Conservation (phyloP, 1,140 invertebrate species). For the Octopus sinensis region DNA sequence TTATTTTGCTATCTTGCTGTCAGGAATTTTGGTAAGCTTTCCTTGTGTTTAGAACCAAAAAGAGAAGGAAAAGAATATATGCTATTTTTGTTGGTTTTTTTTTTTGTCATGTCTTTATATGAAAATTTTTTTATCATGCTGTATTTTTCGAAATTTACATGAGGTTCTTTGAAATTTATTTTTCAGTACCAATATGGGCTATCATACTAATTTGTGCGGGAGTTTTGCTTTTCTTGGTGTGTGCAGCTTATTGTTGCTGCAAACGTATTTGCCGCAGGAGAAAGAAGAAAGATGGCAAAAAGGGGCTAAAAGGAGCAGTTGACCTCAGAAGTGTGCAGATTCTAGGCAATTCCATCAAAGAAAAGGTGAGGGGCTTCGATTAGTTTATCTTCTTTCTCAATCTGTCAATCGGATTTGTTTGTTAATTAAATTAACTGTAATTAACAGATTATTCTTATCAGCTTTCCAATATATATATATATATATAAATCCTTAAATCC, state of each 20-base stretch:
- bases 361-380: constrained; percentile 71
- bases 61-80: too few species aligned
- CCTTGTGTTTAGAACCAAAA: too few species aligned
- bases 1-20: too few species aligned
- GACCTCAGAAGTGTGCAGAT: constrained; percentile 94
- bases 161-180: constrained; percentile 10
- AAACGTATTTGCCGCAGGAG: constrained; percentile 93
- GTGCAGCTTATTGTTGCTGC: constrained; percentile 90
- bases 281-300: constrained; percentile 76
- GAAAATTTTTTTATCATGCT: background rate
- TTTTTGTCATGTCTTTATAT: too few species aligned
- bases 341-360: constrained; percentile 89
- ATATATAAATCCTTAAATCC: too few species aligned
- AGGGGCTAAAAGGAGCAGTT: constrained; percentile 88
- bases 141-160: constrained; percentile 6
- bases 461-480: too few species aligned
- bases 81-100: too few species aligned
- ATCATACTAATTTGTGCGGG: constrained; percentile 51
- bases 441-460: too few species aligned
- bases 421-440: too few species aligned
- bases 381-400: too few species aligned
- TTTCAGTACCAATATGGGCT: constrained; percentile 56
- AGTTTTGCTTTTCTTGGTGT: constrained; percentile 70
- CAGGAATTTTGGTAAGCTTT: too few species aligned
- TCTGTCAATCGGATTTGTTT: too few species aligned